Evolutionary conservation across 2,797 vertebrate species (phyloP).

Genomic region (Myripristis murdjan): DNA sequence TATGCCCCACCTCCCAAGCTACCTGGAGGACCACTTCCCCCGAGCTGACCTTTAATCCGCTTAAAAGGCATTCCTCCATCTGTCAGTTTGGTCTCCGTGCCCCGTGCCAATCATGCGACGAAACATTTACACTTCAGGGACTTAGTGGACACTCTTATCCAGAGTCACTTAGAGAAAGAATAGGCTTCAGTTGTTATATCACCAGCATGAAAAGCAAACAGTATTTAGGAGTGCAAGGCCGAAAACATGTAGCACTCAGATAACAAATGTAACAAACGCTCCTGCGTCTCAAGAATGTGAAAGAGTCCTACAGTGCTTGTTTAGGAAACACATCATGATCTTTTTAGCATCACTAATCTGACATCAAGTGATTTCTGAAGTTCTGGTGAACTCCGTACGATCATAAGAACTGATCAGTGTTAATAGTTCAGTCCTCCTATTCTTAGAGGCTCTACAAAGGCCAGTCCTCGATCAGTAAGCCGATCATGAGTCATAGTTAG

Average conservation of each 20-base stretch:
- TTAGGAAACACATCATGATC: neutral
- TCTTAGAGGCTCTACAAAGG: neutral
- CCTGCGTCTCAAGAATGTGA: neutral
- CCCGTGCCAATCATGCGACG: constrained; percentile 41
- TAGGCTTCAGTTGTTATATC: neutral
- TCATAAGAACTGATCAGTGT: neutral
- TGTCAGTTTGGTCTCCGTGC: constrained; percentile 34
- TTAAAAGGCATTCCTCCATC: constrained; percentile 61
- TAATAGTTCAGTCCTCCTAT: neutral
- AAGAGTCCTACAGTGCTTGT: no score
- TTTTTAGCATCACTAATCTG: neutral
- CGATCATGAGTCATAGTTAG: constrained; percentile 52
- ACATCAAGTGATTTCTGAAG: neutral
- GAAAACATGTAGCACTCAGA: neutral
- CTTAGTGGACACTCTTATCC: constrained; percentile 23
- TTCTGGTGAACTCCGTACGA: neutral
- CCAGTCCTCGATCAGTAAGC: constrained; percentile 40
- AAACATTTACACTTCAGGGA: constrained; percentile 31
- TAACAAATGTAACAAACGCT: neutral
- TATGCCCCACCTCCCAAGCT: constrained; percentile 10
- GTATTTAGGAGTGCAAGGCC: neutral
- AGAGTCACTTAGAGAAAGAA: neutral
- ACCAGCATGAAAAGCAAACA: neutral
- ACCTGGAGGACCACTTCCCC: constrained; percentile 49
- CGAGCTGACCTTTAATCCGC: constrained; percentile 58